Evolutionary conservation across 2,113 vertebrate genomes (phyloP), one percentile per base, ranked within the genome.

Genomic region (Megatriorchis doriae): DNA sequence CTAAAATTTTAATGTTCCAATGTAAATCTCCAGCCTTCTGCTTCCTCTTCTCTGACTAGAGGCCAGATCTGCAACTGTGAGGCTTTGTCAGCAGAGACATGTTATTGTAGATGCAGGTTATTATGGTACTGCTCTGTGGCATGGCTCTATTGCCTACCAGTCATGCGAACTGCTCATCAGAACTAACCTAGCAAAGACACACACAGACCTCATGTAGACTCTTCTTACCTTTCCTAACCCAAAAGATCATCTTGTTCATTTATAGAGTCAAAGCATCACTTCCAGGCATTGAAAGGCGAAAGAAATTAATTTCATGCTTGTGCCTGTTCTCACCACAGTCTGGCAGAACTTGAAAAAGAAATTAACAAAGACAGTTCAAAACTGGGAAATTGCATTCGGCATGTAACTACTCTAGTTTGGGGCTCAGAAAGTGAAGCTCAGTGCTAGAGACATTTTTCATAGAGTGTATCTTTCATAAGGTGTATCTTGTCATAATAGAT

Each of bases 231-330:
- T 79, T 68, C 72, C 68, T 80, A 75, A 89, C 86, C 27, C 82
- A 55, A 66, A 88, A 74, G 63, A 81, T 74, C 42, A 5, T 81
- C 65, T 70, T 86, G 45, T 63, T 88, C 72, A 77, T 92, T 95
- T 86, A 81, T 3, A 29, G 65, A 95, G 65, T 93, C 56, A 93
- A 78, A 90, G 75, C 70, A 72, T 93, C 91, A 81, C 80, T 97
- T 83, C 88, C 80, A 95, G 82, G 91, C 82, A 3, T 11, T 94
- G 94, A 94, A 80, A 83, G 61, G 92, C 83, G 6, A 93, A 86
- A 79, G 14, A 93, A 95, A 96, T 96, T 93, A 88, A 97, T 96
- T 95, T 96, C 94, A 90, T 96, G 96, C 96, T 90, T 91, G 80
- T 92, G 94, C 92, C 92, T 96, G 95, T 95, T 96, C 94, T 86